Percentiles rank a stretch among this genome's conserved stretches.
Evolutionary conservation across 2,888 invertebrate species (phyloP).

Genomic region (Boloria selene): DNA sequence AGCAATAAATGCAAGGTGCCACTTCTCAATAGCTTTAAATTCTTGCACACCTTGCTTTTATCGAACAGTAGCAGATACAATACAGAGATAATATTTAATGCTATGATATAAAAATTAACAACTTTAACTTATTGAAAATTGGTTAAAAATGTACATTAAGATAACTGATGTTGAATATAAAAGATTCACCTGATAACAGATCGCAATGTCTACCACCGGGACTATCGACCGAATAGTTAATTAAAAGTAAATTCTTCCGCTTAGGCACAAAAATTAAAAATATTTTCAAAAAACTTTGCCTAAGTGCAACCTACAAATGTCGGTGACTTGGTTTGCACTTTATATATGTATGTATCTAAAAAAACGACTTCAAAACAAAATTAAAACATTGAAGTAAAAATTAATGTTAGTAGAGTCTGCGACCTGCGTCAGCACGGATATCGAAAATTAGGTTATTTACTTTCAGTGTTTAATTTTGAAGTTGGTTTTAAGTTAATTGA

Average conservation of each 20-base stretch:
- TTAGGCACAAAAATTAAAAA: no score
- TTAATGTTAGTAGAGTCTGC: no score
- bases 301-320: no score
- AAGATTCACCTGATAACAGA: not conserved
- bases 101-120: conserved; percentile 14
- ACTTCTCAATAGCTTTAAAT: not conserved
- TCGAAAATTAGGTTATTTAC: no score
- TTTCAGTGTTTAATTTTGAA: no score
- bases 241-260: no score
- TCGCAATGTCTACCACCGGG: not conserved
- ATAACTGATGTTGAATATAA: not conserved
- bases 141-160: conserved; percentile 12
- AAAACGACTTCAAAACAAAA: not conserved
- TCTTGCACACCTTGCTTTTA: not conserved
- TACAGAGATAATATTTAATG: conserved; percentile 13
- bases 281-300: no score
- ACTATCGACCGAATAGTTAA: no score
- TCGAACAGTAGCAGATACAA: conserved; percentile 13
- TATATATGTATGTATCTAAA: not conserved
- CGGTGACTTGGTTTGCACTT: no score
- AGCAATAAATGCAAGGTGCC: not conserved
- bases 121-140: conserved; percentile 15
- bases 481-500: no score
- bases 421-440: no score
- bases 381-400: no score